Percentiles rank a stretch among this genome's conserved stretches.
Conservation (phyloP, 2,797 vertebrate genomes). For the Neosilurus hyrtlii region DNA sequence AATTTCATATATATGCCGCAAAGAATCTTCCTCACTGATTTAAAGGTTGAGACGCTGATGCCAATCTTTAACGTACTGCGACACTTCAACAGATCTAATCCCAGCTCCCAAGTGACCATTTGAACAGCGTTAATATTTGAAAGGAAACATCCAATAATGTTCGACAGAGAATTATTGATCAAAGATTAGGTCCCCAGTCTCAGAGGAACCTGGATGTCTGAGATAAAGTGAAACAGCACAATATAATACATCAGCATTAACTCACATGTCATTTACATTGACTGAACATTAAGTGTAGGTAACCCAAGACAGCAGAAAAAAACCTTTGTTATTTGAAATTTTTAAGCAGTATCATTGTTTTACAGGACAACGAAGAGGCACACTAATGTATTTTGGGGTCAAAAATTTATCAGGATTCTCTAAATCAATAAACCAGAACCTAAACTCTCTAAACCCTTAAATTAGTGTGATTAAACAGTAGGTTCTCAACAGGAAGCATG, state of each 20-base stretch:
- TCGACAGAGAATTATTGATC: not conserved
- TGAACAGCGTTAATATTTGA: conserved; percentile 22
- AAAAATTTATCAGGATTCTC: not conserved
- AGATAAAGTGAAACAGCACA: not conserved
- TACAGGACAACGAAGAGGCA: not conserved
- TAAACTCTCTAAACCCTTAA: conserved; percentile 1
- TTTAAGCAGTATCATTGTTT: too few relatives aligned
- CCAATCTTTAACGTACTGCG: conserved; percentile 1
- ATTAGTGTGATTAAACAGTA: conserved; percentile 3
- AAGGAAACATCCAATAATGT: not conserved
- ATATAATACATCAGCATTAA: conserved; percentile 7
- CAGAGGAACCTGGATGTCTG: not conserved
- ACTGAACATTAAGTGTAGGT: not conserved
- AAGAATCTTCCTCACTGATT: not conserved
- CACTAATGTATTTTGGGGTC: not conserved
- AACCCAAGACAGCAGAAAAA: not conserved
- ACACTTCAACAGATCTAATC: not conserved
- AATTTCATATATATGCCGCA: too few relatives aligned
- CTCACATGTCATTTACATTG: not conserved
- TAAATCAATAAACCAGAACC: conserved; percentile 6
- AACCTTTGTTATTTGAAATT: not conserved
- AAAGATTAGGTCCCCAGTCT: not conserved
- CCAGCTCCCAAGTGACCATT: not conserved
- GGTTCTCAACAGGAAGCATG: not conserved
- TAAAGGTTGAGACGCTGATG: not conserved